Evolutionary conservation across 2,888 invertebrate species (phyloP), one percentile per base, ranked within the genome.

Genomic region (Tortricodes alternella): DNA sequence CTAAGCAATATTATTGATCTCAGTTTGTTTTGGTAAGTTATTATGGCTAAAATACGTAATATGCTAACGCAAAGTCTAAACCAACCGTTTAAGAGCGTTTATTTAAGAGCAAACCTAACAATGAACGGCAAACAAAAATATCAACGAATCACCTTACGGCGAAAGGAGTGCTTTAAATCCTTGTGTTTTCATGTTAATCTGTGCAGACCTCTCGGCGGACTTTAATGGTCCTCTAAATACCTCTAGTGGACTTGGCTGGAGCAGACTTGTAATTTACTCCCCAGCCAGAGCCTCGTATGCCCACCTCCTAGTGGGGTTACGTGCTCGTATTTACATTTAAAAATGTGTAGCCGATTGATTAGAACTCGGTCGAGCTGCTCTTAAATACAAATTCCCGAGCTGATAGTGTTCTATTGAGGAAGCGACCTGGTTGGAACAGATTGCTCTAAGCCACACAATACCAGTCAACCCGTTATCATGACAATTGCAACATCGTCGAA

Each of bases 141-240:
- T 70, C 62, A 68, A 64, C 67, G 60, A 59, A 68, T 67, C 70
- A 70, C 61, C 73, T 74, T 70, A 73, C 68, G 66, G 70, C 70
- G 68, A 70, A 70, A 72, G 70, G 76, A 49, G 43, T 23, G 32
- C 27, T 21, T 32, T 38, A 44, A 80, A 79, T 75, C 74, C 71
- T 64, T 62, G 71, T 73, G 74, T 75, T 72, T 71, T 66, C 68
- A 75, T 78, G 74, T 77, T 77, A 83, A 81, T 80, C 80, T 74
- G 71, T 60, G 68, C 69, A 75, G 73, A 73, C 73, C 68, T 75
- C 70, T 74, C 71, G 66, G 71, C 68, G 70, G 79, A 79, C 77
- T 79, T 80, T 83, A 83, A 83, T 83, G 76, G 80, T 73, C 74
- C 76, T 74, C 67, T 82, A 83, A 74, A 84, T 81, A 76, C 75